phyloP scores from a whole-genome alignment of 2,797 vertebrate genomes.

The Sebastes nivosus region DNA sequence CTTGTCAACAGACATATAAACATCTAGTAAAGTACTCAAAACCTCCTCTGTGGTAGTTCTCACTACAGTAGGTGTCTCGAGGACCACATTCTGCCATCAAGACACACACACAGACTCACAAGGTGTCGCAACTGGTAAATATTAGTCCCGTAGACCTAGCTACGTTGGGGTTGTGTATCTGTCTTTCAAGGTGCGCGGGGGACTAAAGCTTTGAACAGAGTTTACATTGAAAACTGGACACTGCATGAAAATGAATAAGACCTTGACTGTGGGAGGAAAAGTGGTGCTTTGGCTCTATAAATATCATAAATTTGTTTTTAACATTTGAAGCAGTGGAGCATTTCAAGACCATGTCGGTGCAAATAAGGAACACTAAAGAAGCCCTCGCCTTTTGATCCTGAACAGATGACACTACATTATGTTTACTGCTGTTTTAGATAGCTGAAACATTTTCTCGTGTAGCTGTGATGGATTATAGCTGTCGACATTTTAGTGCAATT shows the following conservation, averaged over 20 bases:
- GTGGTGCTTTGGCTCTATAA: conserved; percentile 1
- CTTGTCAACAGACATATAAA: neutral
- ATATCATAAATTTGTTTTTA: conserved; percentile 34
- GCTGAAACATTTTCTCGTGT: neutral
- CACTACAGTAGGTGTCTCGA: neutral
- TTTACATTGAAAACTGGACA: conserved; percentile 12
- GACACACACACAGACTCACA: neutral
- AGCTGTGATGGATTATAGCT: conserved; percentile 21
- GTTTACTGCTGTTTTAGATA: conserved; percentile 17
- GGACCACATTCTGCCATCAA: neutral
- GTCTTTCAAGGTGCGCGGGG: neutral
- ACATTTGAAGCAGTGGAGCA: conserved; percentile 9
- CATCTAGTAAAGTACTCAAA: neutral
- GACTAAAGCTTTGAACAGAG: neutral
- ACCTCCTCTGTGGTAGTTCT: neutral
- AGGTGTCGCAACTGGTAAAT: neutral
- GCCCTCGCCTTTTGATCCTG: neutral
- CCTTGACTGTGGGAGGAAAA: neutral
- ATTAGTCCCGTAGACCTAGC: neutral
- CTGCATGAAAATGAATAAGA: conserved; percentile 1
- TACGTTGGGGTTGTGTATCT: neutral
- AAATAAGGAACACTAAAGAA: conserved; percentile 15
- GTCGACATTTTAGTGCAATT: neutral
- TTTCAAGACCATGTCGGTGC: conserved; percentile 17
- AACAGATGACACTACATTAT: conserved; percentile 12